These are phyloP conservation scores for Drosophila subquinaria DNA, from an alignment of 2,888 invertebrate species.

Conservation along the genomic window DNA sequence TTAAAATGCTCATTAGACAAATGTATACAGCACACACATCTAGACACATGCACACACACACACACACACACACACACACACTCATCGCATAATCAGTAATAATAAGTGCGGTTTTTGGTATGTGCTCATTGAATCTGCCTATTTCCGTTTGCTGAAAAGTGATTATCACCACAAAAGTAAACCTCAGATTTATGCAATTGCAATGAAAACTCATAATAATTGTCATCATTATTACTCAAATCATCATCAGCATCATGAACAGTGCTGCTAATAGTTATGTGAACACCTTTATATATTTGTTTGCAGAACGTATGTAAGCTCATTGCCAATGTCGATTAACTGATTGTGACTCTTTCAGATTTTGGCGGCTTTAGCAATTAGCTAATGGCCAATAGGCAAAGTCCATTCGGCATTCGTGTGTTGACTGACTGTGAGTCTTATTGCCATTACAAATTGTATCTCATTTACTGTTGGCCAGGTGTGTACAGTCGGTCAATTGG, in stretches of 20 bases:
- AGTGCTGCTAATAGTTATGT: conserved; percentile 10
- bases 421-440: not conserved
- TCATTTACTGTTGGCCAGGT: conserved; percentile 17
- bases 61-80: conserved; percentile 5
- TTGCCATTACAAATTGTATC: conserved; percentile 23
- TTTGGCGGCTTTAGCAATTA: conserved; percentile 42
- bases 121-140: conserved; percentile 13
- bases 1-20: conserved; percentile 41
- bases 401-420: not conserved
- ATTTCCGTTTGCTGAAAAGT: conserved; percentile 46
- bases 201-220: conserved; percentile 34
- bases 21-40: not conserved
- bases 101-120: conserved; percentile 49
- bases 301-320: conserved; percentile 14
- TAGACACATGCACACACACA: not conserved
- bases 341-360: conserved; percentile 21
- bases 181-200: conserved; percentile 65
- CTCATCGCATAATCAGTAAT: conserved; percentile 60
- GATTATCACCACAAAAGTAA: conserved; percentile 65
- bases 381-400: conserved; percentile 33
- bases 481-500: conserved; percentile 20
- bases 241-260: conserved; percentile 6
- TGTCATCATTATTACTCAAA: conserved; percentile 6
- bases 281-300: conserved; percentile 19
- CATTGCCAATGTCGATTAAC: conserved; percentile 21